phyloP scores from a whole-genome alignment of 2,888 invertebrate species.

The Dendrolimus pini region DNA sequence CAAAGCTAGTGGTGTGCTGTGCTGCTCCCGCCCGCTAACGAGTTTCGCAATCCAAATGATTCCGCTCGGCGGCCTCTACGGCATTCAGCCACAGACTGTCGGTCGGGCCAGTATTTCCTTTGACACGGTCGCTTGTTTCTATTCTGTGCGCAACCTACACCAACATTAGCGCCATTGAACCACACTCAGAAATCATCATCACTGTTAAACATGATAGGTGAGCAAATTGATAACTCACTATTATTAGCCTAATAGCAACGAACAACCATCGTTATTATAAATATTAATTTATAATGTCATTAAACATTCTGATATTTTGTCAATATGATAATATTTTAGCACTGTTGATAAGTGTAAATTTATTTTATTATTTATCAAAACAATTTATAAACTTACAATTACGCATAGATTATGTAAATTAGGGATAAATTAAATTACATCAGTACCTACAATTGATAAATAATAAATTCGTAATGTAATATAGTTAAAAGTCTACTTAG shows the following conservation, averaged over 20 bases:
- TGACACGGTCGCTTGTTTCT: constrained; percentile 23
- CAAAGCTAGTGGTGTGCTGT: constrained; percentile 5
- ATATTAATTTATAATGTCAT: neutral
- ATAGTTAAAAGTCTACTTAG: too few relatives aligned
- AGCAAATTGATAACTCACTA: constrained; percentile 20
- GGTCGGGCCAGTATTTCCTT: constrained; percentile 46
- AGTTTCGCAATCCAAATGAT: constrained; percentile 17
- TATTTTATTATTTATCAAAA: too few relatives aligned
- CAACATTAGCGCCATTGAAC: constrained; percentile 69
- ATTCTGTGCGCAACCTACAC: constrained; percentile 65
- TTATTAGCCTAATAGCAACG: too few relatives aligned
- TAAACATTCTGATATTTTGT: neutral
- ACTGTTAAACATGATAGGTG: constrained; percentile 63
- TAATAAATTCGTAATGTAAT: too few relatives aligned
- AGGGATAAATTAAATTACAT: too few relatives aligned
- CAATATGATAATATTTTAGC: too few relatives aligned
- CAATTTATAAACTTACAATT: too few relatives aligned
- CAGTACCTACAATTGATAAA: too few relatives aligned
- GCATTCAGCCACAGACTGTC: constrained; percentile 65
- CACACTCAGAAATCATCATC: constrained; percentile 43
- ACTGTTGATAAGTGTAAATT: too few relatives aligned
- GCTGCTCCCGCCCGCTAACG: constrained; percentile 20
- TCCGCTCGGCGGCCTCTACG: constrained; percentile 22
- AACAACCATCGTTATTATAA: too few relatives aligned
- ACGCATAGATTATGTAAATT: too few relatives aligned